These are phyloP conservation scores for Geopemphigus sp. DNA, from an alignment of 1,140 invertebrate species.

Conservation along the genomic window DNA sequence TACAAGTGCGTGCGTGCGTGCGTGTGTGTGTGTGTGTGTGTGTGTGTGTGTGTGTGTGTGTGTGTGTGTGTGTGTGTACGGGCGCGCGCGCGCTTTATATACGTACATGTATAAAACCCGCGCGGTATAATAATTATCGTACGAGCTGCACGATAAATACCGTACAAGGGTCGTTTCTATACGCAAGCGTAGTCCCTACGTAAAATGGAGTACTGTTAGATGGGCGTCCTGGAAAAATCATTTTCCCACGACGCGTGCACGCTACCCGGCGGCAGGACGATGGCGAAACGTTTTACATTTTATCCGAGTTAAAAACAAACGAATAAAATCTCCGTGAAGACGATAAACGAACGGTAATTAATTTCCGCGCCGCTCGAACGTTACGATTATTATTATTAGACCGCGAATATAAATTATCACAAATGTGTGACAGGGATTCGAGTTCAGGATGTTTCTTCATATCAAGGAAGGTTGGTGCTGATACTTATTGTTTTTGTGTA, in stretches of 20 bases:
- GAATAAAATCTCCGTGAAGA: background rate
- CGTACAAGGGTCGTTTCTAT: conserved; percentile 22
- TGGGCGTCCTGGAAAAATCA: conserved; percentile 50
- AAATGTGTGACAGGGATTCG: conserved; percentile 53
- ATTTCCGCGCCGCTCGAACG: background rate
- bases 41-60: too few relatives aligned
- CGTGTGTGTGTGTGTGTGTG: too few relatives aligned
- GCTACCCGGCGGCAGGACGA: conserved; percentile 31
- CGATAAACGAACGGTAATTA: background rate
- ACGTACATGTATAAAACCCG: background rate
- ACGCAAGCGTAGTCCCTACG: conserved; percentile 31
- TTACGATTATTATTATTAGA: background rate
- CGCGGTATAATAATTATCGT: conserved; percentile 11
- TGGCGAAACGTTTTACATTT: conserved; percentile 15
- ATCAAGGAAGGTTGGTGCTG: conserved; percentile 52
- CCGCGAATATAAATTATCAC: background rate
- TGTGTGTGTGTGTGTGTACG: too few relatives aligned
- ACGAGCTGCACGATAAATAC: conserved; percentile 27
- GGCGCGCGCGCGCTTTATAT: too few relatives aligned
- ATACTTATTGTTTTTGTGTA: background rate
- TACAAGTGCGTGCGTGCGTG: background rate
- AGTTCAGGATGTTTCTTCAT: conserved; percentile 54
- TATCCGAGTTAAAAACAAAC: background rate
- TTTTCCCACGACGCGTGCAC: conserved; percentile 40
- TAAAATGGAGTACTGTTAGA: conserved; percentile 20